Evolutionary conservation across 1,140 invertebrate genomes (phyloP), one percentile per base, ranked within the genome.

Genomic region (Pseudomyrmex dendroicus): DNA sequence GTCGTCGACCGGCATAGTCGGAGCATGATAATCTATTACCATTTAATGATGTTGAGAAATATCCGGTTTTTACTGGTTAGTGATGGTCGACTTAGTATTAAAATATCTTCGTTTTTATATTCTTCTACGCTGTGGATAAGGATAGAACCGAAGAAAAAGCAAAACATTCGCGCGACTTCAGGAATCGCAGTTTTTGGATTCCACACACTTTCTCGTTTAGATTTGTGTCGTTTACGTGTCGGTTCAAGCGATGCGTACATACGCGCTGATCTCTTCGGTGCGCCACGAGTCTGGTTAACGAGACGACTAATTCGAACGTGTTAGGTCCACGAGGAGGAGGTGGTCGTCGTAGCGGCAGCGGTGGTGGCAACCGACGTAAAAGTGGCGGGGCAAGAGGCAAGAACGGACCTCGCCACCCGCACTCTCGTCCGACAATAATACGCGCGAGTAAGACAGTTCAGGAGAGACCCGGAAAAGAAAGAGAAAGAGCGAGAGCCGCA

Each of bases 221-320:
- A 12, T 5, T 70, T 48, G 7, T 7, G 17, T 10, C 20, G 35
- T 35, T 35, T 35, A 44, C 78, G 70, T 63, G 70, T 63, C 61
- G 77, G 52, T 62, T 35, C 73, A 87, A 83, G 72, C 73, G 74
- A 61, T 44, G 52, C 57, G 62, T 77, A 35, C 35, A 35, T 35
- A 86, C 52, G 77, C 85, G 68, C 62, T 50, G 54, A 67, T 68
- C 70, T 87, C 77, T 66, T 82, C 86, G 82, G 74, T 82, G 77
- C 62, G 78, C 82, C 86, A 84, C 87, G 86, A 86, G 87, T 84
- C 85, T 90, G 89, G 86, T 91, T 92, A 92, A 93, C 90, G 87
- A 92, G 91, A 91, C 91, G 93, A 93, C 93, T 93, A 93, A 93
- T 93, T 93, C 91, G 90, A 91, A 90, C 86, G 85, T 83, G 90